phyloP scores from a whole-genome alignment of 2,888 invertebrate genomes.

The Monoplex corrugatus region DNA sequence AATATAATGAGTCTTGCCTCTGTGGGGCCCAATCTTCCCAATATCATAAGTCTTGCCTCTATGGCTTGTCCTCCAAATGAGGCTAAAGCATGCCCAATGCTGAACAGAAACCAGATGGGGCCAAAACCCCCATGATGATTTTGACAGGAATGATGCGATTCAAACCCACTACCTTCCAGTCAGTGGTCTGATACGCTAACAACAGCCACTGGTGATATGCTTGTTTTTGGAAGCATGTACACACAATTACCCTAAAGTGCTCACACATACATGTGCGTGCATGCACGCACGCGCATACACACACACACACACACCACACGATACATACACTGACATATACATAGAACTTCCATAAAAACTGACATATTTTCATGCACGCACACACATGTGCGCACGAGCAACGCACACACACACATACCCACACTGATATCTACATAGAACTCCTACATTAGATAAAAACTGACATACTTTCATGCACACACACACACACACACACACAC shows the following conservation, averaged over 20 bases:
- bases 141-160: too few species aligned
- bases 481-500: conserved; percentile 20
- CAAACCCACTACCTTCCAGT: too few species aligned
- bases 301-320: background rate
- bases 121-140: too few species aligned
- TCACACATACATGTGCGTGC: background rate
- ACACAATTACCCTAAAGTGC: background rate
- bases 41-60: too few species aligned
- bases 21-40: too few species aligned
- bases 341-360: background rate
- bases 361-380: background rate
- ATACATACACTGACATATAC: background rate
- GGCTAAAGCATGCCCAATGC: too few species aligned
- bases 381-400: background rate
- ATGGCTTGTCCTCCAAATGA: too few species aligned
- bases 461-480: background rate
- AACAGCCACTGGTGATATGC: too few species aligned
- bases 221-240: background rate
- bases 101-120: too few species aligned
- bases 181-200: too few species aligned
- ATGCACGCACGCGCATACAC: background rate
- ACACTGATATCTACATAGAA: background rate
- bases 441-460: too few species aligned
- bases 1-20: too few species aligned
- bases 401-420: background rate